Evolutionary conservation across 2,797 vertebrate species (phyloP), one percentile per base, ranked within the genome.

Genomic region (Petrocephalus schoutedeni): DNA sequence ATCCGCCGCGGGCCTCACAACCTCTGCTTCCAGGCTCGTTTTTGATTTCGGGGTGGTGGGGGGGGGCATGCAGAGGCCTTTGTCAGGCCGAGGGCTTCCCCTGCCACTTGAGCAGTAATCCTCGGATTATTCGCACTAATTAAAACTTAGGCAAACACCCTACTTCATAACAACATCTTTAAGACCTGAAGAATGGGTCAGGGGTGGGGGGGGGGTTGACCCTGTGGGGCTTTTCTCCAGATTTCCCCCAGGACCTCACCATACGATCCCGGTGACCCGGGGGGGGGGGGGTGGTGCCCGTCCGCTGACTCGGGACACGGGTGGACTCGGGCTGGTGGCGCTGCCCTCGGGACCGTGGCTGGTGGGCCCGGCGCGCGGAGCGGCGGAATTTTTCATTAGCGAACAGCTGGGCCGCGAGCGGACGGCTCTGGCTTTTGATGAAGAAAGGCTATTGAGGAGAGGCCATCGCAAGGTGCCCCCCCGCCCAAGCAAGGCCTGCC

Each of bases 71-170:
- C 58, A 61, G 58, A 23, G n/a, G 54, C 32, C 10, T 85, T 16
- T 85, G 82, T 85, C n/a, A 1, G 56, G 49, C 51, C 10, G n/a
- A 56, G 82, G 36, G 41, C 49, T 32, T 64, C 51, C 67, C 83
- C 23, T 58, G 64, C 64, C 61, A 85, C 87, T 86, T 92, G 91
- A 92, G 93, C 95, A 95, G 96, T 96, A 96, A 97, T 97, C 97
- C 94, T 94, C 94, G 96, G 95, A 96, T 96, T 96, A 97, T 95
- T 94, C 95, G 94, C 94, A 93, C 96, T 98, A 97, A 98, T 98
- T 98, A 98, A 98, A 98, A 96, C 96, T 95, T 96, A 94, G 94
- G 95, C 97, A 97, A 97, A 97, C 97, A 97, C 95, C 96, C 91
- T 95, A 95, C 95, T 93, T 94, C 87, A 93, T 93, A 92, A 92